Percentiles rank a stretch among this genome's conserved stretches.
Conservation (phyloP, 2,888 invertebrate genomes). For the Zygaena filipendulae region DNA sequence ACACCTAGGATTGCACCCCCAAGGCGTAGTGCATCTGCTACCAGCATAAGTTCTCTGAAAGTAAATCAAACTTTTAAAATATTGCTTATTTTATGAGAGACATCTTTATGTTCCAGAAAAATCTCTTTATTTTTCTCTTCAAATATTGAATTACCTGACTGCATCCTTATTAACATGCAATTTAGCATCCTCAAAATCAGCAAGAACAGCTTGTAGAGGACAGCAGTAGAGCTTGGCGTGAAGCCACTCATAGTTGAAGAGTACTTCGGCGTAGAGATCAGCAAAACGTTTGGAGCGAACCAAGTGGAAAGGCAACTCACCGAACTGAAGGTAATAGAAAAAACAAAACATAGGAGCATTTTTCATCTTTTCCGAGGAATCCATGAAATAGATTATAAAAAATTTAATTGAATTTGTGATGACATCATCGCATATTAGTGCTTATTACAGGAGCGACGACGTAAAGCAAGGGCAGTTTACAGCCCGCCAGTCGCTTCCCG, state of each 20-base stretch:
- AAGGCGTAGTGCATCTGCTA: slow-evolving; percentile 92
- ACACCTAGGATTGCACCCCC: slow-evolving; percentile 93
- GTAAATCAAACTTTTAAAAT: too few species aligned
- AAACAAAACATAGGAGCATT: neutral
- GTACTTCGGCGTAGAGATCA: slow-evolving; percentile 89
- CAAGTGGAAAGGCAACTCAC: slow-evolving; percentile 95
- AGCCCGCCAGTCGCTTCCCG: too few species aligned
- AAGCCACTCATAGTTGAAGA: slow-evolving; percentile 98
- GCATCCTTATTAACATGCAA: slow-evolving; percentile 85
- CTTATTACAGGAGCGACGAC: too few species aligned
- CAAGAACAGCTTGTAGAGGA: slow-evolving; percentile 92
- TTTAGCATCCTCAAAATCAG: slow-evolving; percentile 95
- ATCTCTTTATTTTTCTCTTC: too few species aligned
- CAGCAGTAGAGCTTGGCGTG: slow-evolving; percentile 96
- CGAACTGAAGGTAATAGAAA: slow-evolving; percentile 82
- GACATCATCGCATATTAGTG: too few species aligned
- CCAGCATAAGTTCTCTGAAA: slow-evolving; percentile 87
- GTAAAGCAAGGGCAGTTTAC: too few species aligned
- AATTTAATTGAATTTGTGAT: neutral
- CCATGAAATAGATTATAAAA: too few species aligned
- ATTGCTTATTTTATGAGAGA: too few species aligned
- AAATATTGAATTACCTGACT: too few species aligned
- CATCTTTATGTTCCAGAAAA: too few species aligned
- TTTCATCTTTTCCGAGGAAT: too few species aligned
- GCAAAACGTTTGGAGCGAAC: slow-evolving; percentile 90